Base-by-base conservation (phyloP, 2,888 invertebrate genomes). In the Pyrocoelia pectoralis region DNA sequence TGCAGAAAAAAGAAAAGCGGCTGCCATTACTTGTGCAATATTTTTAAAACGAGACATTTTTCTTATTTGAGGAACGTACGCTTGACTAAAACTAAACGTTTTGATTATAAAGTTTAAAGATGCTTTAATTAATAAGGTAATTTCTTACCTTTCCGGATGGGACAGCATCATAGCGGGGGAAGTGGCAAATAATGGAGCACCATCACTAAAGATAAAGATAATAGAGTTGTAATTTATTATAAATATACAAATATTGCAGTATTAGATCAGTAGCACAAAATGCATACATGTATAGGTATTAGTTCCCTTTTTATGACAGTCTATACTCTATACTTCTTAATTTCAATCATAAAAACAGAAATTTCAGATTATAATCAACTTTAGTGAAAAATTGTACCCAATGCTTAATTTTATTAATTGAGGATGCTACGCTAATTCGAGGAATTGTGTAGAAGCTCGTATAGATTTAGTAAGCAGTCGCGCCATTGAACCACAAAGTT, bases 401-500 rank as follows among this genome's bases (percentile, higher is more conserved):
- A n/a, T n/a, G n/a, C 10, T 43, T 43, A 43, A 43, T 43, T 43
- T 43, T 15, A 43, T 56, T 55, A 46, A 15, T 55, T 19, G 28
- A 18, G 41, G 43, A 54, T 41, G 54, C 46, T 46, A 14, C 12
- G 28, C 48, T 48, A 48, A 56, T 54, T 54, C 43, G 13, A 17
- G 4, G 41, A 24, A 56, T 56, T 56, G 56, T 48, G 38, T 49
- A 49, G 49, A 49, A 43, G 41, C 38, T 17, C 15, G n/a, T 57
- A 43, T 57, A 51, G 51, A 43, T 51, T 57, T 55, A 55, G 55
- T 55, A 53, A 55, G 55, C 49, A 55, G 55, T 29, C 55, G 50
- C 61, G 49, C 55, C 41, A 40, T 24, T 55, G 55, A 61, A 55
- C 55, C 54, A 46, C 55, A 54, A 60, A 54, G 54, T 54, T 38